phyloP scores from a whole-genome alignment of 1,140 invertebrate genomes.

The Drosophila ironensis region DNA sequence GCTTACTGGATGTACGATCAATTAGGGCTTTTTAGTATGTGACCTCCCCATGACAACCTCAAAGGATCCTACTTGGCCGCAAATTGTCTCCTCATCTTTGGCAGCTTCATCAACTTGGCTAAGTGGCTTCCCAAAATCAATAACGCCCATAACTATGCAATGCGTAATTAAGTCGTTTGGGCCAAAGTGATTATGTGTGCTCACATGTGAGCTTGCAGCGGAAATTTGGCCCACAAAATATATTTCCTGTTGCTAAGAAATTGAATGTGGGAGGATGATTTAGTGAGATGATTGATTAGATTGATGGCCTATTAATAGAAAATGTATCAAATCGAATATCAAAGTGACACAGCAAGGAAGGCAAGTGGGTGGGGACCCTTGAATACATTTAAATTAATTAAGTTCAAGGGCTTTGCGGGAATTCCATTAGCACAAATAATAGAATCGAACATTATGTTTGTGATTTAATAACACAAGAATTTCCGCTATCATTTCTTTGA shows the following conservation, averaged over 20 bases:
- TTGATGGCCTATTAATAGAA: too few relatives aligned
- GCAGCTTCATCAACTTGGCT: not conserved
- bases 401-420: too few relatives aligned
- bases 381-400: too few relatives aligned
- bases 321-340: too few relatives aligned
- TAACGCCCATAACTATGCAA: constrained; percentile 63
- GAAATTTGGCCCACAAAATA: not conserved
- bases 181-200: not conserved
- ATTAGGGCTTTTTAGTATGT: too few relatives aligned
- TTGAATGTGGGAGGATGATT: not conserved
- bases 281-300: not conserved
- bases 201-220: constrained; percentile 2
- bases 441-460: too few relatives aligned
- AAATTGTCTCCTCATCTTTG: not conserved
- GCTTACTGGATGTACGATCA: too few relatives aligned
- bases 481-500: too few relatives aligned
- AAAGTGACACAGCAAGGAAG: too few relatives aligned
- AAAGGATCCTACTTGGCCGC: not conserved
- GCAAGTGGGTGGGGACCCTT: too few relatives aligned
- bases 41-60: constrained; percentile 5
- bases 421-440: too few relatives aligned
- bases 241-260: not conserved
- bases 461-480: too few relatives aligned
- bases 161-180: constrained; percentile 27
- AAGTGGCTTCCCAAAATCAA: constrained; percentile 17